Conservation (phyloP, 2,113 vertebrate species). For the Pelodiscus sinensis region DNA sequence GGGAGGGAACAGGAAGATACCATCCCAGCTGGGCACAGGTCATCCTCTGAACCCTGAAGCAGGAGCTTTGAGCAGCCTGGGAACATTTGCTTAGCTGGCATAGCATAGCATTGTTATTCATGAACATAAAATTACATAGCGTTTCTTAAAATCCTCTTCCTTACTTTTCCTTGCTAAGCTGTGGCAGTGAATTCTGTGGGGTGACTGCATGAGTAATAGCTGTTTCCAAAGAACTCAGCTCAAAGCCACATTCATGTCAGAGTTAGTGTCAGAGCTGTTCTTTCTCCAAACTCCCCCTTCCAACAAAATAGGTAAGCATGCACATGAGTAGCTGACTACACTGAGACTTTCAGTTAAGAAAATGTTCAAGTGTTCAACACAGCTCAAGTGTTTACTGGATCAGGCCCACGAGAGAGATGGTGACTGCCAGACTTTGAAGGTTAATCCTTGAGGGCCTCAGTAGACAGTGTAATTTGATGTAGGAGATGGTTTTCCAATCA, state of each 20-base stretch:
- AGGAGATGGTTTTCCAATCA: not conserved
- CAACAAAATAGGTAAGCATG: not conserved
- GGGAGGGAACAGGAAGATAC: not conserved
- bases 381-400: not conserved
- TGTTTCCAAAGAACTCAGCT: not conserved
- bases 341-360: not conserved
- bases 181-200: not conserved
- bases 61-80: not conserved
- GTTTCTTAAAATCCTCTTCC: not conserved
- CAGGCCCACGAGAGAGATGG: not conserved
- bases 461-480: not conserved
- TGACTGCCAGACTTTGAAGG: not conserved
- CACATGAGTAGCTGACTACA: not conserved
- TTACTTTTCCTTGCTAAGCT: not conserved
- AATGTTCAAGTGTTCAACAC: too few relatives aligned
- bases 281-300: rapidly evolving
- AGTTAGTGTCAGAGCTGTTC: not conserved
- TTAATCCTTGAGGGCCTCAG: not conserved
- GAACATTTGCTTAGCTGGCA: not conserved
- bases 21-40: not conserved
- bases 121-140: rapidly evolving
- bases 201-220: rapidly evolving
- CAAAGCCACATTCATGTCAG: not conserved
- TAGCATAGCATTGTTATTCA: not conserved
- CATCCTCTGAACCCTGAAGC: not conserved